A percentile compares a stretch with the other conserved stretches of the same genome.
Conservation (phyloP, 2,113 vertebrate genomes). For the Laticauda colubrina region DNA sequence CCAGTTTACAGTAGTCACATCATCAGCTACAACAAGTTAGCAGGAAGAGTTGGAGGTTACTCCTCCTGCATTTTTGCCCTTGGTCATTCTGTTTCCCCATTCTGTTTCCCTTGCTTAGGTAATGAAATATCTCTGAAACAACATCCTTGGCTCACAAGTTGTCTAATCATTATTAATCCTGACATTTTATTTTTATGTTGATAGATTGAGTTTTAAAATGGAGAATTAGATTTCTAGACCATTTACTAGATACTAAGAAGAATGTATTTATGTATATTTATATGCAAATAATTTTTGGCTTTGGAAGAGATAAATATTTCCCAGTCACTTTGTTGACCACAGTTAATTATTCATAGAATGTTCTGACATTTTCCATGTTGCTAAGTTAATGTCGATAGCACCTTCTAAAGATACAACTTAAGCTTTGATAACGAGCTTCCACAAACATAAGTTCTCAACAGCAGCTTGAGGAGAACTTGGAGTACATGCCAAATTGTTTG, state of each 20-base stretch:
- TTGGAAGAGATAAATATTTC: neutral
- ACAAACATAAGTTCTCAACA: neutral
- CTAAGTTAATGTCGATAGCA: slow-evolving; percentile 14
- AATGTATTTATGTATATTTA: neutral
- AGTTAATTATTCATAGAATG: slow-evolving; percentile 20
- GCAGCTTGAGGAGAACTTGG: neutral
- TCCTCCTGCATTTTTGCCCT: neutral
- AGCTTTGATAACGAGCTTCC: neutral
- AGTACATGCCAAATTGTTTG: slow-evolving; percentile 19
- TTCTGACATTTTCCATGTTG: slow-evolving; percentile 6
- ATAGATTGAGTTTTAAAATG: slow-evolving; percentile 1
- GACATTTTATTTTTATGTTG: neutral
- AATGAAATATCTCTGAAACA: neutral
- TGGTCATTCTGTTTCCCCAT: neutral
- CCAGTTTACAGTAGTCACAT: neutral
- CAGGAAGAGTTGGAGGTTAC: neutral
- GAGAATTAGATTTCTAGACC: neutral
- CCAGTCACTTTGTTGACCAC: slow-evolving; percentile 22
- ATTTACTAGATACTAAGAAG: slow-evolving; percentile 30
- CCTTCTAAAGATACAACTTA: slow-evolving; percentile 18
- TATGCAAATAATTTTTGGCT: slow-evolving; percentile 25
- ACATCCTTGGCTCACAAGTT: neutral
- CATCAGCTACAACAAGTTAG: neutral
- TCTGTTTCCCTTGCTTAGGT: neutral
- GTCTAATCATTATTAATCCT: neutral